Percentiles rank a stretch among this genome's conserved stretches.
These are phyloP conservation scores for Drosophila ercepeae DNA, from an alignment of 1,140 invertebrate species.

Conservation along the genomic window DNA sequence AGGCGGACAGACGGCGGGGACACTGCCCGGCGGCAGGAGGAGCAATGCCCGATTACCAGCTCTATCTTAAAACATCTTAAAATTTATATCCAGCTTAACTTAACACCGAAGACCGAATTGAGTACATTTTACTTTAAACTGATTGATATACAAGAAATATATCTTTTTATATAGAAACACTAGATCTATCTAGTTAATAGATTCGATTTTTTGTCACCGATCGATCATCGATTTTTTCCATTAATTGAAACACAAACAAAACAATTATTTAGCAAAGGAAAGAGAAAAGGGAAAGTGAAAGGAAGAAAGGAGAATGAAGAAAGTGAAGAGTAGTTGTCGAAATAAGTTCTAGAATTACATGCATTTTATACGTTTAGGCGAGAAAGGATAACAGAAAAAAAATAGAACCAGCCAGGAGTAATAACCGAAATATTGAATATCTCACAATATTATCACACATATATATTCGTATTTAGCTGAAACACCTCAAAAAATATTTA, in stretches of 20 bases:
- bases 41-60: background rate
- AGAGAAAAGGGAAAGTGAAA: background rate
- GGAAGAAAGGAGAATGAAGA: slow-evolving; percentile 1
- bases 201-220: slow-evolving; percentile 33
- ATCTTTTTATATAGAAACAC: slow-evolving; percentile 38
- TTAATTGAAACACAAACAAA: slow-evolving; percentile 26
- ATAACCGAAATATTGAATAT: too few relatives aligned
- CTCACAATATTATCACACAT: too few relatives aligned
- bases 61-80: slow-evolving; percentile 31
- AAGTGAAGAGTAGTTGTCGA: slow-evolving; percentile 23
- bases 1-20: slow-evolving; percentile 15
- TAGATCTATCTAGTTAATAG: slow-evolving; percentile 42
- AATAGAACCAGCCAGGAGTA: background rate
- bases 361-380: slow-evolving; percentile 73
- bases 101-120: slow-evolving; percentile 60
- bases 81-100: slow-evolving; percentile 36
- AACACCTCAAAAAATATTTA: slow-evolving; percentile 32
- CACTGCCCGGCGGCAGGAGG: background rate
- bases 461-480: background rate
- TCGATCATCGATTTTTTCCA: too few relatives aligned
- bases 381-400: slow-evolving; percentile 12
- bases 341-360: slow-evolving; percentile 74
- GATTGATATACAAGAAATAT: slow-evolving; percentile 47
- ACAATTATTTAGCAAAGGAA: slow-evolving; percentile 19
- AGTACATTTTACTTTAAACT: slow-evolving; percentile 58